Evolutionary conservation across 37 sponge, comb jelly and placozoan species (phyloP).

Genomic region (Halichondria panicea): DNA sequence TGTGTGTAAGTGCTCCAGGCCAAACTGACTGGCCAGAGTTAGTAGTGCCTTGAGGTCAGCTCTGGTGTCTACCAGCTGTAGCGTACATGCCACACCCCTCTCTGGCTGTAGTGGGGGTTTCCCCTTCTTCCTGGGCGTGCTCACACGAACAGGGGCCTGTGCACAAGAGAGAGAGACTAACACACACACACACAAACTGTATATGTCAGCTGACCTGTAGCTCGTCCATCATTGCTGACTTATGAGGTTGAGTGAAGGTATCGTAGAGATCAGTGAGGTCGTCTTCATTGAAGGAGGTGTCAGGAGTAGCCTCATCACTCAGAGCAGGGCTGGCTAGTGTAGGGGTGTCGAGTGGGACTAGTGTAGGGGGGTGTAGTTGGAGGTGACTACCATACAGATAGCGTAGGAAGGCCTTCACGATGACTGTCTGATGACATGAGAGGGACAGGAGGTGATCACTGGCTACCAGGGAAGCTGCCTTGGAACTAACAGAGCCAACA

Average conservation of each 20-base stretch:
- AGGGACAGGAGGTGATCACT: background rate
- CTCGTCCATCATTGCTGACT: no score
- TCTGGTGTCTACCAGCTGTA: background rate
- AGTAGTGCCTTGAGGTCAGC: conserved; percentile 29
- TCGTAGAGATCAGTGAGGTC: conserved; percentile 60
- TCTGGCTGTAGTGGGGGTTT: background rate
- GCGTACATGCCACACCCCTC: background rate
- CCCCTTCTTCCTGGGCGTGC: conserved; percentile 30
- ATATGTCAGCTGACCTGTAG: no score
- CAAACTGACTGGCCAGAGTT: conserved; percentile 19
- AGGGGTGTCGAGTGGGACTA: background rate
- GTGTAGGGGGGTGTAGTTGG: background rate
- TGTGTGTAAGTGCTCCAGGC: conserved; percentile 3
- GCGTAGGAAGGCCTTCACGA: conserved; percentile 31
- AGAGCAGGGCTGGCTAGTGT: conserved; percentile 10
- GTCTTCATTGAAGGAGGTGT: conserved; percentile 27
- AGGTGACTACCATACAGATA: conserved; percentile 47
- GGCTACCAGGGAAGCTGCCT: background rate
- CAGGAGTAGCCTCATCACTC: conserved; percentile 14
- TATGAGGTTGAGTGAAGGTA: conserved; percentile 15
- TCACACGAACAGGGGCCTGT: no score
- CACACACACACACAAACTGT: no score
- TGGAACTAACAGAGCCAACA: conserved; percentile 23
- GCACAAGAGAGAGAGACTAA: no score
- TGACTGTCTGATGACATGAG: conserved; percentile 3